Conservation (phyloP, 2,888 invertebrate species). For the Drosophila picticornis region DNA sequence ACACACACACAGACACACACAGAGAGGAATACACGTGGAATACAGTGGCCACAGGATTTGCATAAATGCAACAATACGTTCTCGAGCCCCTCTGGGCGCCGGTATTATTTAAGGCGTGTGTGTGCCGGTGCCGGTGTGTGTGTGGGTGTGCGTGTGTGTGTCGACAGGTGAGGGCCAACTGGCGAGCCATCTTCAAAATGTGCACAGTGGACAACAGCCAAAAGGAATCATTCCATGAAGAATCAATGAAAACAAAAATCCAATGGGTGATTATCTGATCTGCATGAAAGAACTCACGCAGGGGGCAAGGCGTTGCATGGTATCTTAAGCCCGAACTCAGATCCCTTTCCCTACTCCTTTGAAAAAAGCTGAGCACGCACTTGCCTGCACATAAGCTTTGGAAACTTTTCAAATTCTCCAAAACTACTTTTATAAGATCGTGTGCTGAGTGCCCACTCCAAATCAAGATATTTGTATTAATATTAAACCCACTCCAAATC, state of each 20-base stretch:
- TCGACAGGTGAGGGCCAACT: slow-evolving; percentile 35
- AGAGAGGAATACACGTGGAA: slow-evolving; percentile 31
- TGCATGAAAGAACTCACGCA: neutral
- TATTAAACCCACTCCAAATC: too few relatives aligned
- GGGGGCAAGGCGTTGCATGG: neutral
- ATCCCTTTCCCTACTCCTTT: neutral
- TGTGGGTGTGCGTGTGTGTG: neutral
- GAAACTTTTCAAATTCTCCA: neutral
- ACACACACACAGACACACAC: slow-evolving; percentile 35
- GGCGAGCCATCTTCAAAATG: slow-evolving; percentile 42
- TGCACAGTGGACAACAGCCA: slow-evolving; percentile 26
- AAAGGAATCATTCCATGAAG: neutral
- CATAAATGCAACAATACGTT: slow-evolving; percentile 77
- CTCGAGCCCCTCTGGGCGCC: slow-evolving; percentile 29
- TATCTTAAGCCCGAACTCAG: too few relatives aligned
- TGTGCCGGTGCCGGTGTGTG: neutral
- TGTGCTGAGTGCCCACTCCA: neutral
- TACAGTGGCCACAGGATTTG: slow-evolving; percentile 65
- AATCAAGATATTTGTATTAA: neutral
- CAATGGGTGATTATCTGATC: neutral
- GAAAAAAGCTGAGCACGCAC: neutral
- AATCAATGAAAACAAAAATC: neutral
- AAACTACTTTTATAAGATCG: too few relatives aligned
- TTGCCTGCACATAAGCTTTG: neutral
- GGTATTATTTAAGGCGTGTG: slow-evolving; percentile 1